These are phyloP conservation scores for Pycnomerus fuliginosus DNA, from an alignment of 2,888 invertebrate species.

Conservation along the genomic window DNA sequence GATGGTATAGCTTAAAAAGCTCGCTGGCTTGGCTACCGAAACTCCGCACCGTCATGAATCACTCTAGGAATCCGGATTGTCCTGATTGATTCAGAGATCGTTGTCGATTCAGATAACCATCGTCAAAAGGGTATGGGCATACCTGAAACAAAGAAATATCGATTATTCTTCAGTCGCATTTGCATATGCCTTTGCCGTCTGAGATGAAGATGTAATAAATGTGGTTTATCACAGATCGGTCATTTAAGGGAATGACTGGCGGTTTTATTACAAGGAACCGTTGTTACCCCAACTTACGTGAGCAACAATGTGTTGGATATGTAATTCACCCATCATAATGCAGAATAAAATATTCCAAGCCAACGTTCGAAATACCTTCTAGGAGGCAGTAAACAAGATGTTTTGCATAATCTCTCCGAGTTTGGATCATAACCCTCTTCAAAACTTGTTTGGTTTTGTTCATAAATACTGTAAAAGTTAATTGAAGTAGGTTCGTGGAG, in stretches of 20 bases:
- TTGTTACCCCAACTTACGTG: not conserved
- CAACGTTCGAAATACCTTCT: too few species aligned
- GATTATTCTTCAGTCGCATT: conserved; percentile 16
- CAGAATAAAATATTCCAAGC: too few species aligned
- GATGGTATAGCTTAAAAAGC: too few species aligned
- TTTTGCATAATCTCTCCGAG: conserved; percentile 5
- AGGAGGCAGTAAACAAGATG: conserved; percentile 1
- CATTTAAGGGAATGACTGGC: conserved; percentile 4
- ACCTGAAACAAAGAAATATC: conserved; percentile 25
- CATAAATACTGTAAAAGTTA: too few species aligned
- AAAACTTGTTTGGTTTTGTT: too few species aligned
- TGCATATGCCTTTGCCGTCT: conserved; percentile 5
- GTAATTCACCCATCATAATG: too few species aligned
- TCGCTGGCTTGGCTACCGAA: conserved; percentile 14
- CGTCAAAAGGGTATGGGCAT: conserved; percentile 18
- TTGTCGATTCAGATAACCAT: conserved; percentile 20
- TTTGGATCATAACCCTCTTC: not conserved
- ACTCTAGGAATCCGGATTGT: too few species aligned
- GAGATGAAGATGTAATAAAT: conserved; percentile 16
- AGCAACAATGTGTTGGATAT: too few species aligned
- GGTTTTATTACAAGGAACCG: conserved; percentile 1
- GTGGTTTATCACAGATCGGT: too few species aligned
- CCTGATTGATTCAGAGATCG: conserved; percentile 22
- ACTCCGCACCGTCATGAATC: conserved; percentile 10
- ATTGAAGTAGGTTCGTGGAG: conserved; percentile 15